Base-by-base conservation (phyloP, 2,797 vertebrate species). In the Phoebastria nigripes region DNA sequence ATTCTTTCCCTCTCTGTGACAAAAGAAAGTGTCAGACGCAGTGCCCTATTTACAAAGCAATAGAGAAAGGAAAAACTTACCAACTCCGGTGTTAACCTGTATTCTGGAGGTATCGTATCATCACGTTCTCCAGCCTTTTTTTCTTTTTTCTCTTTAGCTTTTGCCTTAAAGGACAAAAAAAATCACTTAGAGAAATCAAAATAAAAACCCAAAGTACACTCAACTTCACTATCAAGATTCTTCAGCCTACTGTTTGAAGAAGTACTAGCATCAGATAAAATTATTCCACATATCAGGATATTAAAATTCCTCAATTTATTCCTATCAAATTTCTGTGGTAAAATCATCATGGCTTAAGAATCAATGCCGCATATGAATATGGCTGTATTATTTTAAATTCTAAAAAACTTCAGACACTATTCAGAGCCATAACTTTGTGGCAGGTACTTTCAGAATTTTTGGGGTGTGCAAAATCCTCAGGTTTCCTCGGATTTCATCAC, bases 41-140 rank as follows among this genome's bases (percentile, higher is more conserved):
- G 18, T 35, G 51, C 11, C n/a, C 49, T 21, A 15, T 11, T 69
- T 26, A 59, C 4, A 76, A n/a, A 62, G 26, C 31, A 70, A 51
- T 4, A 8, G 21, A 80, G 11, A 29, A 29, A 54, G 8, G 12
- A 74, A 49, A 76, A 77, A 35, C 95, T 80, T 81, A 98, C 98
- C 92, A 80, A 22, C 69, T 85, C 84, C 13, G 97, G 96, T 8
- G 69, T 96, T 46, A 98, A 70, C 76, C 97, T 98, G 78, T 98
- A 98, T 3, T 97, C 97, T 20, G 96, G 87, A 8, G 98, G 98
- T 80, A 98, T 85, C 0, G 98, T 96, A 69, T 98, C 97, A 0
- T 98, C 97, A 47, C 15, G 92, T 52, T 98, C 98, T 37, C 98
- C 98, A 80, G 91, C 41, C 82, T 98, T 98, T 46, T 96, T 41